Percentiles rank a stretch among this genome's conserved stretches.
Evolutionary conservation across 1,140 invertebrate genomes (phyloP).

Genomic region (Orchestia grillus): DNA sequence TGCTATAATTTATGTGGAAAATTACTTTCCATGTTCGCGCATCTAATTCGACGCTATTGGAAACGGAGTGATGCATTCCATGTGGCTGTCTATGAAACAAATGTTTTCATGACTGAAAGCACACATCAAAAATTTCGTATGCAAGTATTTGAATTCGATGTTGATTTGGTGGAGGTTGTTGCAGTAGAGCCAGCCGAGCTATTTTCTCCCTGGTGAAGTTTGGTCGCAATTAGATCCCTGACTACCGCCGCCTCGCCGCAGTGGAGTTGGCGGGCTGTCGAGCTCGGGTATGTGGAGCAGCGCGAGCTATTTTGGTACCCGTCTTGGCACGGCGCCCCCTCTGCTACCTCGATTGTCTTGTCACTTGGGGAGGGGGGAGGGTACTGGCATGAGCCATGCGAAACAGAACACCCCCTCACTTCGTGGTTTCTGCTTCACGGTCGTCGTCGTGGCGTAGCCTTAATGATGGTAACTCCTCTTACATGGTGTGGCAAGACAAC

Average conservation of each 20-base stretch:
- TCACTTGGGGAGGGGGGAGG: background rate
- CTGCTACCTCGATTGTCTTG: background rate
- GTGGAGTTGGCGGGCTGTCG: background rate
- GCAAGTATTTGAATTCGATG: background rate
- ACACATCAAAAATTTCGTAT: background rate
- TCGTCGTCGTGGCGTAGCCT: background rate
- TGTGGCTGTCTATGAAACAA: background rate
- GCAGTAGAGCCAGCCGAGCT: background rate
- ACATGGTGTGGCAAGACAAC: background rate
- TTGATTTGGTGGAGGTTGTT: background rate
- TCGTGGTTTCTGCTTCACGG: background rate
- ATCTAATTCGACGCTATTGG: background rate
- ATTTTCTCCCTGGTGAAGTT: background rate
- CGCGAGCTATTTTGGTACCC: background rate
- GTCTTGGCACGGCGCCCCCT: background rate
- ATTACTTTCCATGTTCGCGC: background rate
- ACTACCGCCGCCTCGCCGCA: background rate
- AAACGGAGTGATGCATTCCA: background rate
- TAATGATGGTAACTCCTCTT: background rate
- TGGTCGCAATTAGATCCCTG: background rate
- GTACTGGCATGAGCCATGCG: background rate
- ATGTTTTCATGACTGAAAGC: background rate
- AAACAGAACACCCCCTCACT: background rate
- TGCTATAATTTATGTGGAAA: background rate
- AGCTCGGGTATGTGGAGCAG: constrained; percentile 18